Base-by-base conservation (phyloP, 2,888 invertebrate genomes). In the Dichetophora obliterata region DNA sequence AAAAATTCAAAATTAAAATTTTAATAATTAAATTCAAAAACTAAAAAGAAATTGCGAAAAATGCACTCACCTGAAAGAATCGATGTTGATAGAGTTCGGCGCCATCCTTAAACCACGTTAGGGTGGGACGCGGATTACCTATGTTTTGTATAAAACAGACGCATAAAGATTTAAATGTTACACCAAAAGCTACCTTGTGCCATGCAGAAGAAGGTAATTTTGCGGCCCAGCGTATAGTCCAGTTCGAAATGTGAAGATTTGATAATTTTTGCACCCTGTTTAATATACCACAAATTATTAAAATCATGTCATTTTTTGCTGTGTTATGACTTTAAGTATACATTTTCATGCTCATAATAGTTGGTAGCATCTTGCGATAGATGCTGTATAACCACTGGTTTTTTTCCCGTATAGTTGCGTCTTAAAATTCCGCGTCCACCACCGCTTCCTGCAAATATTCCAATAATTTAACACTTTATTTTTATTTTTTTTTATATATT, bases 61-160 rank as follows among this genome's bases (percentile, higher is more conserved):
- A 2, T 61, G 19, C 50, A 19, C 54, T 52, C 89, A 96, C 96
- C 89, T 96, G 96, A 83, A 96, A 91, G 89, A 96, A 96, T 79
- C 94, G 92, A 90, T 97, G 96, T 16, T 95, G 93, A 86, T 96
- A 96, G 83, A 98, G 93, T 90, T 98, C 98, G n/a, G 95, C 94
- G 59, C 97, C 97, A 88, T 98, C 97, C 88, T 98, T 98, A 88
- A 95, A 97, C 98, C 98, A 98, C 24, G 97, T 98, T 79, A 98
- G 96, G 80, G 96, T 95, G 0, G 98, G 97, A 73, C 96, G 91
- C 0, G 98, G 98, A 78, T 88, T 86, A 19, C 89, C 89, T 93
- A 24, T 0, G 24, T n/a, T n/a, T n/a, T 50, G 5, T n/a, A 8
- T 37, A 37, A 16, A 6, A 27, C 22, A 31, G 66, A 76, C 31